Percentiles rank a stretch among this genome's conserved stretches.
These are phyloP conservation scores for Abrostola triplasia DNA, from an alignment of 2,888 invertebrate species.

Conservation along the genomic window DNA sequence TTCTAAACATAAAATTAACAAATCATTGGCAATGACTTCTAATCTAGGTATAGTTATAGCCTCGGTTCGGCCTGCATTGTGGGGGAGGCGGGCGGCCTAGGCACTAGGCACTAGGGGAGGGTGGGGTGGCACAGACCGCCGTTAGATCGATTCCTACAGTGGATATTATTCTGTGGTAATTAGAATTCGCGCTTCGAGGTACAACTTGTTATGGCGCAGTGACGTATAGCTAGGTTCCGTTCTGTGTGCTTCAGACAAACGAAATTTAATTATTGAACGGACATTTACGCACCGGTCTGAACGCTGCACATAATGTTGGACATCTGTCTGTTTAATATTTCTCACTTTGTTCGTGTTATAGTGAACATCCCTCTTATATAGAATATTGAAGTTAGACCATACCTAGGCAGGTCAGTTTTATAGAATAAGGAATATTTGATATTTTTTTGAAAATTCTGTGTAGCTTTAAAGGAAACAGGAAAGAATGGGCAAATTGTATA, in stretches of 20 bases:
- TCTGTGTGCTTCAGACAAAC: slow-evolving; percentile 21
- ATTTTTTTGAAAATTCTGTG: not conserved
- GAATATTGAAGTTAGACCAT: too few relatives aligned
- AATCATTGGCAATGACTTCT: slow-evolving; percentile 65
- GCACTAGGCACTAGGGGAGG: slow-evolving; percentile 56
- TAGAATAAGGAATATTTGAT: too few relatives aligned
- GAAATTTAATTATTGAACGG: slow-evolving; percentile 17
- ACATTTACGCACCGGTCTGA: slow-evolving; percentile 4
- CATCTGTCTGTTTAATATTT: too few relatives aligned
- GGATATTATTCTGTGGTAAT: slow-evolving; percentile 85
- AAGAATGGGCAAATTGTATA: too few relatives aligned
- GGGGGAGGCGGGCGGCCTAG: slow-evolving; percentile 55
- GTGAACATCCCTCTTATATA: too few relatives aligned
- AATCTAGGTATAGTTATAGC: slow-evolving; percentile 53
- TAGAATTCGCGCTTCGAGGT: slow-evolving; percentile 78
- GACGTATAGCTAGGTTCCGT: slow-evolving; percentile 23
- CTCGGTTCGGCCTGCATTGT: slow-evolving; percentile 54
- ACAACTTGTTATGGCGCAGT: slow-evolving; percentile 57
- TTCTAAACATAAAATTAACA: slow-evolving; percentile 30
- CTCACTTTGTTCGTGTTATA: too few relatives aligned
- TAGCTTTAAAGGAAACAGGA: too few relatives aligned
- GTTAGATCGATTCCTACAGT: slow-evolving; percentile 86
- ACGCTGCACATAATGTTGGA: too few relatives aligned
- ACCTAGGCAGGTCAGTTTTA: too few relatives aligned
- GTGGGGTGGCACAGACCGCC: slow-evolving; percentile 58